Percentiles rank a stretch among this genome's conserved stretches.
These are phyloP conservation scores for Semaprochilodus insignis DNA, from an alignment of 2,797 vertebrate genomes.

Conservation along the genomic window DNA sequence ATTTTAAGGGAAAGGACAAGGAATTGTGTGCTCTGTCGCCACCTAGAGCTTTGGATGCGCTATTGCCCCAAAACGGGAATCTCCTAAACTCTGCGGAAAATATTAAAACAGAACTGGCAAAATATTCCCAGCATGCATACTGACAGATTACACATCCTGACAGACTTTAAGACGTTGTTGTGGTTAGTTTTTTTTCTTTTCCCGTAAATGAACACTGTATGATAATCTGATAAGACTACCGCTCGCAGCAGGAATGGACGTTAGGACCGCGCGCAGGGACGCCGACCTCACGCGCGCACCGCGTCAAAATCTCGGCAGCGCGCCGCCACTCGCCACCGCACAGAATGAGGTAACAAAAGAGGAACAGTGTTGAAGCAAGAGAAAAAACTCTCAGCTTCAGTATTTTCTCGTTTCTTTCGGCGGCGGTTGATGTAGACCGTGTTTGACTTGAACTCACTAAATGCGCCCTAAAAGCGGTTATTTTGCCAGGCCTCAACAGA, in stretches of 20 bases:
- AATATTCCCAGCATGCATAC: too few species aligned
- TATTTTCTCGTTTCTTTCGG: not conserved
- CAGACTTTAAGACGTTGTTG: too few species aligned
- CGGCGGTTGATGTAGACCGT: constrained; percentile 20
- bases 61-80: too few species aligned
- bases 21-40: constrained; percentile 3
- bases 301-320: constrained; percentile 66
- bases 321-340: constrained; percentile 36
- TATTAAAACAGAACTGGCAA: too few species aligned
- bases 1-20: not conserved
- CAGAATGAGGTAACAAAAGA: constrained; percentile 69
- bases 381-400: not conserved
- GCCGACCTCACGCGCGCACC: constrained; percentile 18
- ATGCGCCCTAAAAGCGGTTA: constrained; percentile 6
- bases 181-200: too few species aligned
- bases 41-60: constrained; percentile 30
- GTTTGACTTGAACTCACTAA: not conserved
- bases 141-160: too few species aligned
- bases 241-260: constrained; percentile 15
- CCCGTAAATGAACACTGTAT: too few species aligned
- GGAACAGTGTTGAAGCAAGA: constrained; percentile 4
- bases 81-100: too few species aligned
- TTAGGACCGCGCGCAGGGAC: constrained; percentile 62
- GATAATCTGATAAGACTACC: too few species aligned
- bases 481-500: not conserved